phyloP scores from a whole-genome alignment of 2,113 vertebrate species.

The Anolis carolinensis region DNA sequence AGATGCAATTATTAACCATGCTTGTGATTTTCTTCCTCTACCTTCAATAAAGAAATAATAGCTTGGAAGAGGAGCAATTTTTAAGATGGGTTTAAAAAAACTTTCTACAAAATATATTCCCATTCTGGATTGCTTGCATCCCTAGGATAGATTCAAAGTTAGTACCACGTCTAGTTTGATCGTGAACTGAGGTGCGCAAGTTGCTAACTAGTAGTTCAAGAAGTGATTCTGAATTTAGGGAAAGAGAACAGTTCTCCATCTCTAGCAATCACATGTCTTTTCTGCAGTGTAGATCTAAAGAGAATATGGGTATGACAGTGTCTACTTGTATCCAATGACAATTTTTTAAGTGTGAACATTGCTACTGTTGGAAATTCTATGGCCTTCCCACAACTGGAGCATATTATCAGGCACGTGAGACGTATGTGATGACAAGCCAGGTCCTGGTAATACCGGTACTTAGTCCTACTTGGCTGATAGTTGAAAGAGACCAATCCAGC shows the following conservation, averaged over 20 bases:
- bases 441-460: no score
- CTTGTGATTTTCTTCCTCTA: neutral
- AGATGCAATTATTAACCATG: neutral
- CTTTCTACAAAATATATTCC: neutral
- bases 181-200: neutral
- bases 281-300: neutral
- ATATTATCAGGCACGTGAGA: neutral
- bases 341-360: neutral
- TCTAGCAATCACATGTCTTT: neutral
- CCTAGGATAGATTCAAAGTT: neutral
- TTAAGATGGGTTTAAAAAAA: neutral
- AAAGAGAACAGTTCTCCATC: neutral
- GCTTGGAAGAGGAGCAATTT: neutral
- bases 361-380: neutral
- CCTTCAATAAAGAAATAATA: neutral
- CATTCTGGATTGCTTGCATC: neutral
- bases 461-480: no score
- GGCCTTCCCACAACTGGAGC: neutral
- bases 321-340: neutral
- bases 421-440: neutral
- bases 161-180: neutral
- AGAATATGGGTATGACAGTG: neutral
- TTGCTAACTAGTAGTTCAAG: neutral
- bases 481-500: neutral
- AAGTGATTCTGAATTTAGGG: no score